Base-by-base conservation (phyloP, 1,140 invertebrate species). In the Globodera ellingtonae region DNA sequence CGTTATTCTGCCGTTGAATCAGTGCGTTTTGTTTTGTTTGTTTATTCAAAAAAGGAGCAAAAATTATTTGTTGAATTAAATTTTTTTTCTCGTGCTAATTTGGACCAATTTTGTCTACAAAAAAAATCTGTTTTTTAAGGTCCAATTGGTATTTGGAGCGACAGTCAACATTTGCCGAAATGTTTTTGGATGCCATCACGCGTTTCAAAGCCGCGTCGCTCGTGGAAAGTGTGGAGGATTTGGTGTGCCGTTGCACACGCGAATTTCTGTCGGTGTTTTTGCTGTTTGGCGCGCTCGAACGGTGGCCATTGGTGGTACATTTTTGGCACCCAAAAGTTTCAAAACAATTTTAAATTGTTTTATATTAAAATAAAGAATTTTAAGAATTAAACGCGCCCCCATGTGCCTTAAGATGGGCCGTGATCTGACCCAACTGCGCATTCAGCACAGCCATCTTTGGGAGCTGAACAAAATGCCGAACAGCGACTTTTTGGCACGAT, bases 221-320 rank as follows among this genome's bases (percentile, higher is more conserved):
- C 21, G 81, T 83, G 13, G 77, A 79, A 46, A 24, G 35, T 13
- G n/a, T 83, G 21, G 72, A 52, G 56, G 82, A 83, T 47, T 21
- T 75, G 15, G 59, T 83, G 7, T 83, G 75, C 69, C 81, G 82
- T 24, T 52, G 72, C 21, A 83, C 82, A 44, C 50, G 73, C 2
- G 82, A 83, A 66, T 79, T 83, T 48, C 2, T 76, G 18, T n/a
- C 35, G 7, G 66, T 81, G 15, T 83, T 80, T 47, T 24, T 46
- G 15, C 74, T 78, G n/a, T 83, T 83, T 21, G 82, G 81, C n/a
- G 72, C 75, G 10, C 69, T 83, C 47, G 82, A 83, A 75, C 62
- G 72, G 52, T 83, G 72, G 69, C 81, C 82, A 44, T 70, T 83
- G 18, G 52, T 62, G 56, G 56, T 62, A 62, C n/a, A 5, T 0